A percentile compares a stretch with the other conserved stretches of the same genome.
Conservation (phyloP, 1,140 invertebrate species). For the Episyrphus balteatus region DNA sequence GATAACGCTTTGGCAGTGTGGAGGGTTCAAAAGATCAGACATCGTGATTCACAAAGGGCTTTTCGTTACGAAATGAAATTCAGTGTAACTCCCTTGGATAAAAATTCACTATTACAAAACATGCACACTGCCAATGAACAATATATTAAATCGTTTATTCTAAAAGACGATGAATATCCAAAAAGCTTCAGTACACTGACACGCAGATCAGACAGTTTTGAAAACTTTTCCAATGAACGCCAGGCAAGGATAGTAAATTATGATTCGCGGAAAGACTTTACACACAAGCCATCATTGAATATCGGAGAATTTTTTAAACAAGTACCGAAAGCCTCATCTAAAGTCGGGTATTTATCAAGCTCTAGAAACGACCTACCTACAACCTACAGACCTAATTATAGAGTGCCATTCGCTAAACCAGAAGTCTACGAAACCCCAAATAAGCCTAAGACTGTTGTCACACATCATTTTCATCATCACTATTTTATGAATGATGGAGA, state of each 20-base stretch:
- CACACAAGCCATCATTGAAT: constrained; percentile 15
- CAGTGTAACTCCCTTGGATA: constrained; percentile 41
- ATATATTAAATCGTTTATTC: constrained; percentile 21
- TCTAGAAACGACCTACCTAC: constrained; percentile 18
- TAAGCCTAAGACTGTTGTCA: constrained; percentile 11
- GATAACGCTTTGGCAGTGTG: constrained; percentile 45
- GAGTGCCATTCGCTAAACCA: constrained; percentile 15
- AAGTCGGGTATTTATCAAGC: constrained; percentile 4
- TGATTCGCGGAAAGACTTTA: not conserved
- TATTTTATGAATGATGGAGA: constrained; percentile 24
- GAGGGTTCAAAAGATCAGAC: constrained; percentile 50
- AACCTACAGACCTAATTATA: constrained; percentile 25
- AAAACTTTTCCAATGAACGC: no score
- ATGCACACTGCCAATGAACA: constrained; percentile 5
- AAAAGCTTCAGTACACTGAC: constrained; percentile 7
- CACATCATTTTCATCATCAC: constrained; percentile 37
- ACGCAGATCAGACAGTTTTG: not conserved
- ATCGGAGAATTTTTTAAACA: constrained; percentile 28
- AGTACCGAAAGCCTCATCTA: not conserved
- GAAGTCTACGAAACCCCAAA: constrained; percentile 7
- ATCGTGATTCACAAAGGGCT: constrained; percentile 41
- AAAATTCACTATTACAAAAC: not conserved
- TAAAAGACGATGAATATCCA: constrained; percentile 32
- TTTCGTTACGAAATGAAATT: constrained; percentile 52
- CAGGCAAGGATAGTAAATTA: not conserved